A percentile compares a stretch with the other conserved stretches of the same genome.
Evolutionary conservation across 2,888 invertebrate species (phyloP).

Genomic region (Scaptomyza polygonia): DNA sequence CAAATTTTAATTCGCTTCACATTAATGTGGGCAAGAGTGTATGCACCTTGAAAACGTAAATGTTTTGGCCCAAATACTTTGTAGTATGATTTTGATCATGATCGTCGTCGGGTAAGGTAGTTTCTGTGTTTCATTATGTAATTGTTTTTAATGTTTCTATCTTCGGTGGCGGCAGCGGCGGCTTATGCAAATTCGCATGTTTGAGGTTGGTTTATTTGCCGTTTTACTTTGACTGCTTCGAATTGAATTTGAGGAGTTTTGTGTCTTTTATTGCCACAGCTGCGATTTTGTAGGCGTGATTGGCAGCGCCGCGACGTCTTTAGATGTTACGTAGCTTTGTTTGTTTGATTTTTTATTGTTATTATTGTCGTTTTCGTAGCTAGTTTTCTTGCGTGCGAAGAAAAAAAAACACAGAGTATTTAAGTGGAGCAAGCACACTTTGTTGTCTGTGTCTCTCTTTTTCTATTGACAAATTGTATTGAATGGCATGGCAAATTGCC

Average conservation of each 20-base stretch:
- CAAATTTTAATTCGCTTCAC: conserved; percentile 57
- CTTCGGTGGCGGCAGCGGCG: no score
- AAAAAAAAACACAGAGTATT: no score
- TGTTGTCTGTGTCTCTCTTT: conserved; percentile 35
- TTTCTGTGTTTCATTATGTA: conserved; percentile 63
- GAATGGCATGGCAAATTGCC: conserved; percentile 55
- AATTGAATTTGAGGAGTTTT: conserved; percentile 51
- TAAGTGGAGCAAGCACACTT: conserved; percentile 71
- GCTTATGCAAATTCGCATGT: conserved; percentile 60
- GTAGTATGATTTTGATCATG: conserved; percentile 28
- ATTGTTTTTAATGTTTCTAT: conserved; percentile 61
- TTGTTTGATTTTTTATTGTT: conserved; percentile 21
- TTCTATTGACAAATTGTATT: conserved; percentile 59
- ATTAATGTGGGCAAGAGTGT: conserved; percentile 20
- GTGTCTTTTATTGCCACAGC: conserved; percentile 17
- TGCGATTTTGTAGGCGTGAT: conserved; percentile 52
- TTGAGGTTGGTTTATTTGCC: conserved; percentile 44
- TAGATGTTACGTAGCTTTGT: conserved; percentile 48
- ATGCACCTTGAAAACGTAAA: conserved; percentile 60
- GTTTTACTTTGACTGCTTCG: conserved; percentile 41
- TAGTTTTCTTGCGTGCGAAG: conserved; percentile 60
- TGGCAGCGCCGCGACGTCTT: conserved; percentile 39
- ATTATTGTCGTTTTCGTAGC: conserved; percentile 17
- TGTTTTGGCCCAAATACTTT: conserved; percentile 45
- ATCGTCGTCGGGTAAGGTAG: conserved; percentile 27